Conservation (phyloP, 2,113 vertebrate species). For the Hippocampus comes region DNA sequence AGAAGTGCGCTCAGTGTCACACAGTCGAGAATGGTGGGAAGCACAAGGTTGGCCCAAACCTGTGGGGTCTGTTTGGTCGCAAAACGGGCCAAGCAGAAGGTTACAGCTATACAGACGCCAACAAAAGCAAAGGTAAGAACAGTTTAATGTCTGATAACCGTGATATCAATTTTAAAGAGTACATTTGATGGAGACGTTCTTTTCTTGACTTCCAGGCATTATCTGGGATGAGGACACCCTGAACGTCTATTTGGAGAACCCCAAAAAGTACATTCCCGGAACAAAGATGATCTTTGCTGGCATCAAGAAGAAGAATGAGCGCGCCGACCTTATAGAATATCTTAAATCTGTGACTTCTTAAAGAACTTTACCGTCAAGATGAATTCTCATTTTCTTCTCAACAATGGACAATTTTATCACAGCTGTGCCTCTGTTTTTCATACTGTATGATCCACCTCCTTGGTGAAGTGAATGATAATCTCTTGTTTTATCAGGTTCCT, state of each 20-base stretch:
- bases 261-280: slow-evolving; percentile 85
- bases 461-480: slow-evolving; percentile 34
- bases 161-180: background rate
- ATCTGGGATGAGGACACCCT: slow-evolving; percentile 76
- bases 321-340: slow-evolving; percentile 77
- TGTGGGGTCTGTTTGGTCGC: slow-evolving; percentile 76
- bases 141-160: background rate
- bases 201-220: slow-evolving; percentile 64
- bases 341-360: slow-evolving; percentile 79
- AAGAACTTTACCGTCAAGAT: slow-evolving; percentile 3
- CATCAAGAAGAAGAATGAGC: slow-evolving; percentile 85
- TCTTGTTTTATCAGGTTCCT: slow-evolving; percentile 57
- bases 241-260: slow-evolving; percentile 83
- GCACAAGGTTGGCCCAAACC: slow-evolving; percentile 79
- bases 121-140: slow-evolving; percentile 80
- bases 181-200: background rate
- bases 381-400: too few relatives aligned
- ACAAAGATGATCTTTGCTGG: slow-evolving; percentile 86
- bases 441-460: slow-evolving; percentile 16
- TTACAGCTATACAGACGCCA: slow-evolving; percentile 77
- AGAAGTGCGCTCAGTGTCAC: slow-evolving; percentile 81
- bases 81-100: slow-evolving; percentile 76
- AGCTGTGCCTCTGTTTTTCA: slow-evolving; percentile 30
- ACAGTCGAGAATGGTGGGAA: slow-evolving; percentile 77
- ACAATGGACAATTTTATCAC: slow-evolving; percentile 4